phyloP scores from a whole-genome alignment of 2,113 vertebrate genomes.

The Sander vitreus region DNA sequence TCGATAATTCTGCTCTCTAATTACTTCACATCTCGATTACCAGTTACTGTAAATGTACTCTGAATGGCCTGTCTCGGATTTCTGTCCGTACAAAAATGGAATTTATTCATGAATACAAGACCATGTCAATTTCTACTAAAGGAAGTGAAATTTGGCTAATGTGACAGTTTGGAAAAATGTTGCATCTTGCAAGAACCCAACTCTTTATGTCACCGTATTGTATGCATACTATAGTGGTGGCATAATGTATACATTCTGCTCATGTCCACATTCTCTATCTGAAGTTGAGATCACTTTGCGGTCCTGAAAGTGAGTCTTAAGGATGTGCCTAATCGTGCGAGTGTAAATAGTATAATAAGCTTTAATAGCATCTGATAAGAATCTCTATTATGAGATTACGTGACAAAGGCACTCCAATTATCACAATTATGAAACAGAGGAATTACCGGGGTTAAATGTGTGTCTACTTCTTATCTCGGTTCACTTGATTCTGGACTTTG shows the following conservation, averaged over 20 bases:
- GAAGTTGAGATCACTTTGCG: conserved; percentile 28
- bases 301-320: conserved; percentile 53
- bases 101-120: conserved; percentile 13
- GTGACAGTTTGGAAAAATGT: neutral
- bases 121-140: neutral
- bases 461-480: conserved; percentile 28
- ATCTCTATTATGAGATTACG: conserved; percentile 50
- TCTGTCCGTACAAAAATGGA: neutral
- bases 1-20: conserved; percentile 47
- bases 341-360: conserved; percentile 62
- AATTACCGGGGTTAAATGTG: conserved; percentile 43
- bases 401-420: conserved; percentile 37
- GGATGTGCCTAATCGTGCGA: conserved; percentile 35
- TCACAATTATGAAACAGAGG: conserved; percentile 17
- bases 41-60: conserved; percentile 5
- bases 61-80: conserved; percentile 1
- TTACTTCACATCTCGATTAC: conserved; percentile 57
- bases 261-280: conserved; percentile 2
- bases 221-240: neutral
- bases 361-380: conserved; percentile 62
- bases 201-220: neutral
- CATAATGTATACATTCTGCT: neutral
- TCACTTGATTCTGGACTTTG: neutral
- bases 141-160: neutral
- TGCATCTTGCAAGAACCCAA: neutral